A percentile compares a stretch with the other conserved stretches of the same genome.
Conservation (phyloP, 2,113 vertebrate species). For the Triplophysa siluroides region DNA sequence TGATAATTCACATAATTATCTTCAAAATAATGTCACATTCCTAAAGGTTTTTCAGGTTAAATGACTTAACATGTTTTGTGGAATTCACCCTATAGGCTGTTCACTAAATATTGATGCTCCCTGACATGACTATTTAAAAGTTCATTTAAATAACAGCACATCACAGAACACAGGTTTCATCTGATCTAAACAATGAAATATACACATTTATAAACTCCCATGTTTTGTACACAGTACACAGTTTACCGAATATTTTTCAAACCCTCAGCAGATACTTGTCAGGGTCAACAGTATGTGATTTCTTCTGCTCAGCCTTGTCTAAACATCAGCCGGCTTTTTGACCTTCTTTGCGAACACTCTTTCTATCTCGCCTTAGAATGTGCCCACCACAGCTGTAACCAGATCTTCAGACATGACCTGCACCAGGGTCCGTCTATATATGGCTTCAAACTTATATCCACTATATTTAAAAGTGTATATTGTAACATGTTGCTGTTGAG, state of each 20-base stretch:
- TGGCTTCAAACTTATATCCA: constrained; percentile 1
- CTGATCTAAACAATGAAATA: too few species aligned
- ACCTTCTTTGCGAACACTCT: neutral
- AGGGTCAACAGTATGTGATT: neutral
- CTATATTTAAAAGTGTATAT: constrained; percentile 37
- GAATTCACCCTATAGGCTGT: neutral
- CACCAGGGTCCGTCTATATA: neutral
- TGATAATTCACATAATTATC: too few species aligned
- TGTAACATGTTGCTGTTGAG: constrained; percentile 10
- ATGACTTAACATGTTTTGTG: neutral
- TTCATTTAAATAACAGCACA: neutral
- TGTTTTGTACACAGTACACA: neutral
- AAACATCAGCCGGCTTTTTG: neutral
- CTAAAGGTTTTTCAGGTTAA: neutral
- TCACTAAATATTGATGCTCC: neutral
- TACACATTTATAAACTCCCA: too few species aligned
- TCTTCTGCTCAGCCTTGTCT: neutral
- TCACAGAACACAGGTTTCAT: too few species aligned
- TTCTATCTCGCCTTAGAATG: constrained; percentile 1
- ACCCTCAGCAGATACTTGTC: neutral
- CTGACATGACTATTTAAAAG: neutral
- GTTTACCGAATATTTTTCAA: neutral
- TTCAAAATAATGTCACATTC: too few species aligned
- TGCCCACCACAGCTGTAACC: constrained; percentile 15
- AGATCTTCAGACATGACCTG: neutral